Evolutionary conservation across 2,888 invertebrate species (phyloP), one percentile per base, ranked within the genome.

Genomic region (Myopa testacea): DNA sequence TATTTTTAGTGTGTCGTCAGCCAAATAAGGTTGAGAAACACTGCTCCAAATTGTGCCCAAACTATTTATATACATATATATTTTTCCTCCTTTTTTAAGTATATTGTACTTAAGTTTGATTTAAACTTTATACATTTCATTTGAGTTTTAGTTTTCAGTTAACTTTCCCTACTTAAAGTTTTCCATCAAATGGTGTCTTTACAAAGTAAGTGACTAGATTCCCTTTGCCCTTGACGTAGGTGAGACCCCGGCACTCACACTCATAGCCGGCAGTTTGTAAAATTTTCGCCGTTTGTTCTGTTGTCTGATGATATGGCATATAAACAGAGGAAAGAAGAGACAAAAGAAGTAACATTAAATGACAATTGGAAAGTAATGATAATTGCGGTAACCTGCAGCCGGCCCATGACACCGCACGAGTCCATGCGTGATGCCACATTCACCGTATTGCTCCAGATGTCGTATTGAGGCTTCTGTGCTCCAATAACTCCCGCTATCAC

Each of bases 401-500:
- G 91, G 34, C 96, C 96, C 93, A 97, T 94, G 80, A 95, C 92
- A 0, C 98, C 98, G 80, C 96, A 97, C 80, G 97, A 97, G 90
- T 98, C 98, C 98, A 99, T 99, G 71, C 98, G 91, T 6, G 97
- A 97, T 1, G 98, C 98, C 14, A 98, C 97, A 88, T 98, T 98
- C 19, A 99, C 99, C 0, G 98, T 98, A 90, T 99, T 98, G 16
- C 98, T 98, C 98, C 98, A 99, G 84, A 99, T 98, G 87, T 99
- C 98, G 89, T 98, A 98, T 90, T 98, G 98, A 0, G 98, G 98
- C 87, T 98, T 98, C 88, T 98, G 97, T 0, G 98, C 98, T 0
- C 98, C 98, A 38, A 98, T 97, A 26, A 98, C 98, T 0, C 98
- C 98, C 0, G 98, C 98, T 87, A 98, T 98, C 38, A 98, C 97